phyloP scores from a whole-genome alignment of 2,113 vertebrate genomes.

The Platycercus adscitus region DNA sequence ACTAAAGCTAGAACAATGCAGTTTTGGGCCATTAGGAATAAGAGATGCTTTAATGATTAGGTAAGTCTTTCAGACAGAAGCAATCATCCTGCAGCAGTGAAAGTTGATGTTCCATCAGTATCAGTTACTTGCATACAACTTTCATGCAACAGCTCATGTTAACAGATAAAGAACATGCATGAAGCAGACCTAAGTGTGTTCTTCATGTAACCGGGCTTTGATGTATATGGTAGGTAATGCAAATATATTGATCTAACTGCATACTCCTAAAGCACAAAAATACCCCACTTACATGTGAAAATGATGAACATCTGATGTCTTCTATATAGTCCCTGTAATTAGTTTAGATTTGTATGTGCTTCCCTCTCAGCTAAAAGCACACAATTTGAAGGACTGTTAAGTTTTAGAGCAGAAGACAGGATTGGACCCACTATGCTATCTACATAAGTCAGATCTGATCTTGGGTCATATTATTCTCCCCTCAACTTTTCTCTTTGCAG shows the following conservation, averaged over 20 bases:
- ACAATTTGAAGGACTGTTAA: background rate
- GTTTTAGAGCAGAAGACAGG: background rate
- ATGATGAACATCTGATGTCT: background rate
- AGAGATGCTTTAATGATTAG: slow-evolving; percentile 10
- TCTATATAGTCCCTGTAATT: background rate
- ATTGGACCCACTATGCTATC: background rate
- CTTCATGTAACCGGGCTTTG: background rate
- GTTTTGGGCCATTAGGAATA: background rate
- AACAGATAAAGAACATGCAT: background rate
- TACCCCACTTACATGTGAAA: background rate
- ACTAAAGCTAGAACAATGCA: slow-evolving; percentile 8
- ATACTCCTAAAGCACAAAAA: background rate
- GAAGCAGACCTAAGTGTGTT: background rate
- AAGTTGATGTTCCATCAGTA: background rate
- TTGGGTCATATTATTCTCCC: background rate
- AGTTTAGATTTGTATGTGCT: background rate
- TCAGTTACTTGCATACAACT: background rate
- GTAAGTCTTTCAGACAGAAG: background rate
- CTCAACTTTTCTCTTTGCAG: background rate
- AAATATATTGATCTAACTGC: background rate
- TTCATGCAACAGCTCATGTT: background rate
- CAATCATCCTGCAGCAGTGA: background rate
- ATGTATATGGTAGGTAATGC: background rate
- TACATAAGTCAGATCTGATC: background rate
- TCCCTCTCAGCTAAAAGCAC: background rate